phyloP scores from a whole-genome alignment of 2,113 vertebrate species.

The Poecilia latipinna region DNA sequence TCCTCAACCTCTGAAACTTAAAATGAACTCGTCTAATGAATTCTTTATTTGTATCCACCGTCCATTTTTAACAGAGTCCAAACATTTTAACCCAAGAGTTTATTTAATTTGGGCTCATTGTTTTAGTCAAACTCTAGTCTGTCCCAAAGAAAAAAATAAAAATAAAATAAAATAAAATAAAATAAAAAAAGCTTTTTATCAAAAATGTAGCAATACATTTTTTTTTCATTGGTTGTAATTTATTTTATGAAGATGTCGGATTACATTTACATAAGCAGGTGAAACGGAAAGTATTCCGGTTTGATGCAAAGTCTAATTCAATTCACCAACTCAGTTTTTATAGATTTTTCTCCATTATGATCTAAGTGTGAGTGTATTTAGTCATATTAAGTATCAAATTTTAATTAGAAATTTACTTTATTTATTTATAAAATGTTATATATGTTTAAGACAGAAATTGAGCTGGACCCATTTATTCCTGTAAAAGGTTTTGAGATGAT shows the following conservation, averaged over 20 bases:
- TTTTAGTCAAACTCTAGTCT: neutral
- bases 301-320: no score
- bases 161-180: neutral
- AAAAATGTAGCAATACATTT: neutral
- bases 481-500: neutral
- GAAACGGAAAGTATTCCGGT: no score
- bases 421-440: neutral
- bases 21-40: constrained; percentile 49
- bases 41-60: constrained; percentile 58
- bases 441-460: no score
- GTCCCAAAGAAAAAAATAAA: neutral
- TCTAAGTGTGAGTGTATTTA: no score
- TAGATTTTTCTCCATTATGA: no score
- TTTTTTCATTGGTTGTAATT: no score
- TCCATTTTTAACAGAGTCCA: constrained; percentile 52
- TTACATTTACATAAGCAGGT: no score
- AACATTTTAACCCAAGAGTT: constrained; percentile 23
- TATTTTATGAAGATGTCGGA: no score
- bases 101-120: neutral
- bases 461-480: no score
- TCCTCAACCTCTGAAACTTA: constrained; percentile 67
- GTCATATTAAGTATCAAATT: no score
- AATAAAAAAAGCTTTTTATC: neutral
- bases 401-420: no score
- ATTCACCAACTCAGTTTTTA: no score